Conservation (phyloP, 2,113 vertebrate species). For the Apeltes quadracus region DNA sequence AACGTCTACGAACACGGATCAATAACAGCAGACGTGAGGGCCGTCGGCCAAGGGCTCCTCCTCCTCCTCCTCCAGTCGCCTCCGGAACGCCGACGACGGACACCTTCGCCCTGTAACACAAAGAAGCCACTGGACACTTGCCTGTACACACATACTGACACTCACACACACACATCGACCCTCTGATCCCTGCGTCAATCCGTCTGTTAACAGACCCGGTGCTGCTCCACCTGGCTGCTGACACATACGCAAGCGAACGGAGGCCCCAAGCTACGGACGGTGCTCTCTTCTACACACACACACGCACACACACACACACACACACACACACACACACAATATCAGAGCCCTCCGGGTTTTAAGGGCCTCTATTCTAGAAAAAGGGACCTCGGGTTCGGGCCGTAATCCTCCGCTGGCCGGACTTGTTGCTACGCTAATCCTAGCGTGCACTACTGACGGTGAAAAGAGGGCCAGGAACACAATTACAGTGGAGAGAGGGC, state of each 20-base stretch:
- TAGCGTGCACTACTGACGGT: too few relatives aligned
- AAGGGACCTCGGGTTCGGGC: too few relatives aligned
- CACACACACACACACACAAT: too few relatives aligned
- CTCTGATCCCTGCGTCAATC: slow-evolving; percentile 60
- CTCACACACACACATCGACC: slow-evolving; percentile 1
- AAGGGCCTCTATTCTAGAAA: too few relatives aligned
- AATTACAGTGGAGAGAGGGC: slow-evolving; percentile 21
- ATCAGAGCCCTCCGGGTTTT: too few relatives aligned
- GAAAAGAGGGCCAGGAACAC: slow-evolving; percentile 17
- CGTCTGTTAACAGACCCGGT: slow-evolving; percentile 65
- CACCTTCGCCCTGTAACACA: slow-evolving; percentile 11
- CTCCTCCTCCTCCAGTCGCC: background rate
- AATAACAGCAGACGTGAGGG: slow-evolving; percentile 42
- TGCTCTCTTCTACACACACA: background rate
- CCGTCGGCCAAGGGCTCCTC: background rate
- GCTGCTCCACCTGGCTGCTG: slow-evolving; percentile 67
- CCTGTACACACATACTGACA: background rate
- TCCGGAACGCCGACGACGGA: background rate
- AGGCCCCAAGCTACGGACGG: slow-evolving; percentile 33
- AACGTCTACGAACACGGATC: slow-evolving; percentile 60
- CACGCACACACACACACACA: slow-evolving; percentile 28
- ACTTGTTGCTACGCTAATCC: too few relatives aligned
- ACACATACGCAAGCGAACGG: slow-evolving; percentile 58
- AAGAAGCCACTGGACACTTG: background rate
- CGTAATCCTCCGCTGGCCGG: too few relatives aligned